A percentile compares a stretch with the other conserved stretches of the same genome.
Conservation (phyloP, 2,888 invertebrate species). For the Amblyteles armatorius region DNA sequence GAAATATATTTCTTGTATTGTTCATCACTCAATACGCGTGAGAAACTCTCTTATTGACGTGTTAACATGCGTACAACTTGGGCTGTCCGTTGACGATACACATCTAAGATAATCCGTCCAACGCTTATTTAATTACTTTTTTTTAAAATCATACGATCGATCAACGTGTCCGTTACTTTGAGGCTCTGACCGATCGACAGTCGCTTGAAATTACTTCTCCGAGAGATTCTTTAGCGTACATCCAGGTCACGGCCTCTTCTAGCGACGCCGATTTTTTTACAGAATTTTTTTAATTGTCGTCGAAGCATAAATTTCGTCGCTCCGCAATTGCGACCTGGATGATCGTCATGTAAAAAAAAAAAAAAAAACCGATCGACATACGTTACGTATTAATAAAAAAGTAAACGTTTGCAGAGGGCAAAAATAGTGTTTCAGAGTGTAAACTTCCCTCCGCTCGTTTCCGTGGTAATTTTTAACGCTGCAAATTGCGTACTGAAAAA, state of each 20-base stretch:
- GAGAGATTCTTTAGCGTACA: slow-evolving; percentile 8
- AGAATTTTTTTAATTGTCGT: not conserved
- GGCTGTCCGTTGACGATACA: slow-evolving; percentile 23
- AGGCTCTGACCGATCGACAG: not conserved
- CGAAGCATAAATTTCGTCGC: slow-evolving; percentile 17
- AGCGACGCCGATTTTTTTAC: not conserved
- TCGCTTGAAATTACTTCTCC: not conserved
- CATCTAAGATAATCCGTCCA: not conserved
- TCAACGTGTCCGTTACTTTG: not conserved
- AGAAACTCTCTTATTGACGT: slow-evolving; percentile 50
- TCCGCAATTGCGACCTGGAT: slow-evolving; percentile 35
- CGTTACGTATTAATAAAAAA: not conserved
- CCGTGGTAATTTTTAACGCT: not conserved
- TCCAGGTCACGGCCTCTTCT: not conserved
- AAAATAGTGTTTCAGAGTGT: not conserved
- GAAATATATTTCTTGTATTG: too few relatives aligned
- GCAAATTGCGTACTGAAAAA: not conserved
- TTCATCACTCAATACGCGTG: too few relatives aligned
- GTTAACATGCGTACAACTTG: slow-evolving; percentile 22
- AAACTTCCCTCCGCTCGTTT: not conserved
- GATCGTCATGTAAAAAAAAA: slow-evolving; percentile 4
- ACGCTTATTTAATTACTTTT: not conserved
- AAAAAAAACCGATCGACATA: not conserved
- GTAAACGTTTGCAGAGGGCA: not conserved
- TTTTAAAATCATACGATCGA: slow-evolving; percentile 4